These are phyloP conservation scores for Calliphora vomitoria DNA, from an alignment of 2,888 invertebrate species.

Conservation along the genomic window DNA sequence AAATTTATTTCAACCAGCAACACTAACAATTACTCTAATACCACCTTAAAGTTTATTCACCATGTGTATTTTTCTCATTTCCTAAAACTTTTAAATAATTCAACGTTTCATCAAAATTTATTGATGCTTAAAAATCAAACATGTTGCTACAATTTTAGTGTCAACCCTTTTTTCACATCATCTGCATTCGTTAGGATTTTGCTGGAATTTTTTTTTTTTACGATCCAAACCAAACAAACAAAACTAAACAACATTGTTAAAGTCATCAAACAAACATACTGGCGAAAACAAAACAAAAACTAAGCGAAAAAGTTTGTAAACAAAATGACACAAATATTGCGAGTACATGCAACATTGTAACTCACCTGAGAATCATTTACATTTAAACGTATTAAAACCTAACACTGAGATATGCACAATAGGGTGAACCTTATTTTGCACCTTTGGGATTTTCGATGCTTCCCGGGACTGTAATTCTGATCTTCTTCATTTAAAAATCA, in stretches of 20 bases:
- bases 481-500: neutral
- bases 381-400: conserved; percentile 53
- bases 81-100: conserved; percentile 36
- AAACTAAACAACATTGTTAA: conserved; percentile 66
- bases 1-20: neutral
- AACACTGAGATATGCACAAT: neutral
- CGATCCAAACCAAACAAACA: conserved; percentile 57
- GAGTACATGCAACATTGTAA: conserved; percentile 52
- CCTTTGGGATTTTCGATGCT: too few species aligned
- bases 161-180: conserved; percentile 51
- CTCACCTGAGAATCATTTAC: conserved; percentile 71
- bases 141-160: conserved; percentile 47
- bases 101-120: conserved; percentile 24
- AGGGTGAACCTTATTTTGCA: too few species aligned
- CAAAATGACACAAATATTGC: conserved; percentile 62
- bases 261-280: conserved; percentile 53
- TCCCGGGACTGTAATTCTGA: too few species aligned
- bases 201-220: conserved; percentile 31
- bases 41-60: conserved; percentile 19
- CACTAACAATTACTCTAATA: neutral
- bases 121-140: conserved; percentile 59
- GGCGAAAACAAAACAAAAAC: neutral
- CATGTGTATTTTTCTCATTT: neutral
- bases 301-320: conserved; percentile 61
- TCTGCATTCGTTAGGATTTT: conserved; percentile 27